Evolutionary conservation across 2,888 invertebrate genomes (phyloP).

Genomic region (Drosophila lutescens): DNA sequence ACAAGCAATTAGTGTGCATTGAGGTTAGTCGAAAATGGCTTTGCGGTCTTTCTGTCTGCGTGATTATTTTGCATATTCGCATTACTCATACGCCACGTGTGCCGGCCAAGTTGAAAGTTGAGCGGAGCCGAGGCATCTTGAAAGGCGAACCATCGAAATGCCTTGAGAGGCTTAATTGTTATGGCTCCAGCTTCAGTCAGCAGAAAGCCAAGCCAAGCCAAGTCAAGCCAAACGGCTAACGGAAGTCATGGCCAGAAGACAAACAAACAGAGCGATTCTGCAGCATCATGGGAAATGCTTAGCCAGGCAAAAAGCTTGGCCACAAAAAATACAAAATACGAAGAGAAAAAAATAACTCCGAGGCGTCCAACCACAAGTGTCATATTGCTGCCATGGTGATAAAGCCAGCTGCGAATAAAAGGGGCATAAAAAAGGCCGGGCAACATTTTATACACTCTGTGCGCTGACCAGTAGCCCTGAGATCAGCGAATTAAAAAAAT

Average conservation of each 20-base stretch:
- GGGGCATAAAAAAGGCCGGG: constrained; percentile 43
- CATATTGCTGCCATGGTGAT: constrained; percentile 74
- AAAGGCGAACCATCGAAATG: constrained; percentile 49
- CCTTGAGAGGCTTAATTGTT: constrained; percentile 49
- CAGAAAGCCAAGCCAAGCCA: constrained; percentile 47
- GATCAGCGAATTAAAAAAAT: constrained; percentile 64
- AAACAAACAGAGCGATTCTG: constrained; percentile 74
- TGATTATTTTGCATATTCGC: constrained; percentile 55
- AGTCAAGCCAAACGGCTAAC: constrained; percentile 65
- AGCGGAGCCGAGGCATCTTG: constrained; percentile 30
- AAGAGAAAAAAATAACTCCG: constrained; percentile 26
- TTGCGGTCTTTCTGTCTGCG: constrained; percentile 33
- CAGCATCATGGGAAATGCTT: constrained; percentile 79
- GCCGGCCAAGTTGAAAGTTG: constrained; percentile 67
- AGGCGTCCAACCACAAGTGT: constrained; percentile 70
- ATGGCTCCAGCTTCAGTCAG: constrained; percentile 56
- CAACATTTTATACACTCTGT: constrained; percentile 73
- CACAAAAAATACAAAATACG: constrained; percentile 21
- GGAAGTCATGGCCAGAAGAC: constrained; percentile 77
- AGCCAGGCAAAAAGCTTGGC: constrained; percentile 60
- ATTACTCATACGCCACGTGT: constrained; percentile 77
- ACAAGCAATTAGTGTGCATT: constrained; percentile 80
- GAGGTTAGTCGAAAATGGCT: constrained; percentile 75
- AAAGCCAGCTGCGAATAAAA: constrained; percentile 47
- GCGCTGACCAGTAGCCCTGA: constrained; percentile 59